phyloP scores from a whole-genome alignment of 1,140 invertebrate genomes.

The Doryteuthis pealeii region DNA sequence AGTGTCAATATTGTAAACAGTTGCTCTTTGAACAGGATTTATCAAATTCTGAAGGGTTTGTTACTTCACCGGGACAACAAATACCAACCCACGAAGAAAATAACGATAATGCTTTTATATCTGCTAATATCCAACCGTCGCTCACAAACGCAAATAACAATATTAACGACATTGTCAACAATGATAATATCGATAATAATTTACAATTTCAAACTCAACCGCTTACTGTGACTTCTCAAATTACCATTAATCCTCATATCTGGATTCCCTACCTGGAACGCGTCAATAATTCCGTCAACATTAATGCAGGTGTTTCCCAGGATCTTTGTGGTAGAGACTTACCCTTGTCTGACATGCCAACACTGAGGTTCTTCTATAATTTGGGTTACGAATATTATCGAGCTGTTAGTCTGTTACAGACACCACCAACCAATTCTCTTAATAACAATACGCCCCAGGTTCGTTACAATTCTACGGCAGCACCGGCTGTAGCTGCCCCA shows the following conservation, averaged over 20 bases:
- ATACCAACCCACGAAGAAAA: background rate
- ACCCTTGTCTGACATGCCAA: background rate
- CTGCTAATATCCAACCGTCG: background rate
- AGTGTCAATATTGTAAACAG: conserved; percentile 1
- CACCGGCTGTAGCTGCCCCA: background rate
- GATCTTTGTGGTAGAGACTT: background rate
- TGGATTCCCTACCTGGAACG: background rate
- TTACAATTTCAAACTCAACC: background rate
- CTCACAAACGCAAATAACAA: background rate
- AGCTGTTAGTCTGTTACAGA: conserved; percentile 2
- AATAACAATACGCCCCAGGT: background rate
- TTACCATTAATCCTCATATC: background rate
- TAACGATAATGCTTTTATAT: background rate
- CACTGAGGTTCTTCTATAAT: conserved; percentile 7
- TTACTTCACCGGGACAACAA: background rate
- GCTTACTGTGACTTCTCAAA: background rate
- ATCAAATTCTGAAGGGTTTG: background rate
- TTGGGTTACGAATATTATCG: background rate
- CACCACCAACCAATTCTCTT: background rate
- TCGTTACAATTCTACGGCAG: background rate
- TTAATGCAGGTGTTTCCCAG: background rate
- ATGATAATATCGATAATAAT: too few relatives aligned
- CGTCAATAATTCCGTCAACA: background rate
- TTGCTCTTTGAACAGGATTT: background rate
- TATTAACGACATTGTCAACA: too few relatives aligned